A percentile compares a stretch with the other conserved stretches of the same genome.
Conservation (phyloP, 2,113 vertebrate species). For the Strigops habroptila region DNA sequence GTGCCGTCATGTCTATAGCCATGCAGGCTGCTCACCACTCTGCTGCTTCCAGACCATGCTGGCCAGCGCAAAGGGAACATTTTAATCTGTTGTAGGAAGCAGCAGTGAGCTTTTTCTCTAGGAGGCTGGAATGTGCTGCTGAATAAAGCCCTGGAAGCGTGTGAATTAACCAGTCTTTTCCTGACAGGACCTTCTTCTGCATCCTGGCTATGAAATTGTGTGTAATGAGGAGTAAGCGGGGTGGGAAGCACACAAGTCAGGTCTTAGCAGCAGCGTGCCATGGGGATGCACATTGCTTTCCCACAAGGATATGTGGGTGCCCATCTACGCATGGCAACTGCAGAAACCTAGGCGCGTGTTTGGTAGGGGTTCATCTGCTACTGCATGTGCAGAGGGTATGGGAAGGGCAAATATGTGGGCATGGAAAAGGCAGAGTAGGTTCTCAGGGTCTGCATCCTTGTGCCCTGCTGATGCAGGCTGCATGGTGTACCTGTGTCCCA, state of each 20-base stretch:
- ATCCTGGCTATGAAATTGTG: background rate
- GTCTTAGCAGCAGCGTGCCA: background rate
- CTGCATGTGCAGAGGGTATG: rapidly evolving
- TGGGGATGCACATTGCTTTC: background rate
- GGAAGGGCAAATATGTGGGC: background rate
- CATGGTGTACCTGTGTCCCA: rapidly evolving
- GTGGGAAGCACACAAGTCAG: rapidly evolving
- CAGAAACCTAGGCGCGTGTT: background rate
- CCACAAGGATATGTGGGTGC: background rate
- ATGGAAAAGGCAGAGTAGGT: background rate
- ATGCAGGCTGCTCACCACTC: background rate
- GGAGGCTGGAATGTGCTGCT: background rate
- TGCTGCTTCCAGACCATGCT: rapidly evolving
- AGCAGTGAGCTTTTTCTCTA: background rate
- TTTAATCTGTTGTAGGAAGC: background rate
- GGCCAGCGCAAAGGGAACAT: background rate
- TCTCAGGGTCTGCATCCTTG: background rate
- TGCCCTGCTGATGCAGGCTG: background rate
- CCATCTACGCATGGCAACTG: rapidly evolving
- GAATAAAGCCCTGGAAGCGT: background rate
- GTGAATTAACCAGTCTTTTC: background rate
- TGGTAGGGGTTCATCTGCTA: background rate
- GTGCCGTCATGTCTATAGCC: background rate
- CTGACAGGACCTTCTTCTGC: background rate
- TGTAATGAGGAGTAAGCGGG: background rate